Percentiles rank a stretch among this genome's conserved stretches.
Evolutionary conservation across 2,113 vertebrate species (phyloP).

Genomic region (Pseudorasbora parva): DNA sequence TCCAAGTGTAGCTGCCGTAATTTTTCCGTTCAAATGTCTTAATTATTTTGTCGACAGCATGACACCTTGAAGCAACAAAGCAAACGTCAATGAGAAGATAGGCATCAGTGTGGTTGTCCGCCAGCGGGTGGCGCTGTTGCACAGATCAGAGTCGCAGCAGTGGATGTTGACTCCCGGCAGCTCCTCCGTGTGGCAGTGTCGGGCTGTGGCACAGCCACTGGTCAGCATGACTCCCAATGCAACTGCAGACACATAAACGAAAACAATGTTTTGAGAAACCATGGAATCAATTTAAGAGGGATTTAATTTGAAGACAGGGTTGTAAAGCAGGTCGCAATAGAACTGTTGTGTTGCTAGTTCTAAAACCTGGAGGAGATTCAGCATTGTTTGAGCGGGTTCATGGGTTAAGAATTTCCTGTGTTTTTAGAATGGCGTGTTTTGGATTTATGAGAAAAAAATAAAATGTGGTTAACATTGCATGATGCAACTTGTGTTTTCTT

Average conservation of each 20-base stretch:
- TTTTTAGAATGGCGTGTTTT: not conserved
- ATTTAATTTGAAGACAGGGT: not conserved
- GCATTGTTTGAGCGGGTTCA: not conserved
- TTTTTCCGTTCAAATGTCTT: not conserved
- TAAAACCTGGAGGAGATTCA: not conserved
- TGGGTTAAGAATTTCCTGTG: not conserved
- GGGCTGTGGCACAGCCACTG: constrained; percentile 79
- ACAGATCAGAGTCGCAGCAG: constrained; percentile 75
- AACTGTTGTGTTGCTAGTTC: not conserved
- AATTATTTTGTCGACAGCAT: not conserved
- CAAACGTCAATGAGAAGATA: constrained; percentile 27
- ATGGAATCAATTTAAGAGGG: not conserved
- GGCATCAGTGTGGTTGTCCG: not conserved
- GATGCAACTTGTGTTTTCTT: not conserved
- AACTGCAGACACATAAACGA: constrained; percentile 61
- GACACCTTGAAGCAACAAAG: constrained; percentile 22
- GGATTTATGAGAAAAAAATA: constrained; percentile 5
- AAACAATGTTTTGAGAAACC: not conserved
- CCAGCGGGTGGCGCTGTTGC: constrained; percentile 53
- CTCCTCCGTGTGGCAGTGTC: constrained; percentile 80
- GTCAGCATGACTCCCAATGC: constrained; percentile 75
- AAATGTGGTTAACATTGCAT: not conserved
- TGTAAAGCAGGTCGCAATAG: not conserved
- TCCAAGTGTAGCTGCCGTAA: not conserved
- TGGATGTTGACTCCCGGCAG: constrained; percentile 78